A percentile compares a stretch with the other conserved stretches of the same genome.
Conservation (phyloP, 64 coral and sea anemone genomes). For the Acropora yongei region DNA sequence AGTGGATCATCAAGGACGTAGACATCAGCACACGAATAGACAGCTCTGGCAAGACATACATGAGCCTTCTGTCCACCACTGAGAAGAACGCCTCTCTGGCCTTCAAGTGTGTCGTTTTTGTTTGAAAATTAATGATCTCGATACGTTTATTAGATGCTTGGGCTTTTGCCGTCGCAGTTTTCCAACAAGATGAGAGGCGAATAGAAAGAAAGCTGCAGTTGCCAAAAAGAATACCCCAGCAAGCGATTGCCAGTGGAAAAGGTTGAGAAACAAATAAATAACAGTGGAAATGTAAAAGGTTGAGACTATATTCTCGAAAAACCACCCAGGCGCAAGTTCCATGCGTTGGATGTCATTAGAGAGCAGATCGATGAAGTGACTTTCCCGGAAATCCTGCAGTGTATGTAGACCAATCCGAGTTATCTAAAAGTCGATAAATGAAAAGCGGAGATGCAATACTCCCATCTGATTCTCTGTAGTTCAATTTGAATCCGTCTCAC, state of each 20-base stretch:
- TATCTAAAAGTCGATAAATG: background rate
- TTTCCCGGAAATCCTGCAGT: background rate
- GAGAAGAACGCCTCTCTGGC: slow-evolving; percentile 41
- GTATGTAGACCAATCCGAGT: background rate
- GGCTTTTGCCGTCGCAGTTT: background rate
- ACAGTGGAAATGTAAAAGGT: background rate
- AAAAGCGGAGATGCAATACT: background rate
- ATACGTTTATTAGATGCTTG: background rate
- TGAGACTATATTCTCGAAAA: background rate
- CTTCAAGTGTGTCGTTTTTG: slow-evolving; percentile 25
- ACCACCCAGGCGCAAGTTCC: background rate
- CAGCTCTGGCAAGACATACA: slow-evolving; percentile 50
- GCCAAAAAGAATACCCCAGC: background rate
- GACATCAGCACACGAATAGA: slow-evolving; percentile 43
- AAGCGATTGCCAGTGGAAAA: background rate
- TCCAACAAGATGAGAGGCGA: background rate
- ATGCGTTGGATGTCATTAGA: slow-evolving; percentile 7
- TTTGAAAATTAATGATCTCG: slow-evolving; percentile 12
- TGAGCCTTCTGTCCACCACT: slow-evolving; percentile 65
- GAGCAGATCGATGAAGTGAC: background rate
- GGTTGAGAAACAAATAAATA: background rate
- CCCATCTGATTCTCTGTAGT: too few relatives aligned
- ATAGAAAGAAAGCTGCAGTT: background rate
- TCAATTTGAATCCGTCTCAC: too few relatives aligned
- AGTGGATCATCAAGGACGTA: slow-evolving; percentile 54